Evolutionary conservation across 2,797 vertebrate species (phyloP).

Genomic region (Sphaeramia orbicularis): DNA sequence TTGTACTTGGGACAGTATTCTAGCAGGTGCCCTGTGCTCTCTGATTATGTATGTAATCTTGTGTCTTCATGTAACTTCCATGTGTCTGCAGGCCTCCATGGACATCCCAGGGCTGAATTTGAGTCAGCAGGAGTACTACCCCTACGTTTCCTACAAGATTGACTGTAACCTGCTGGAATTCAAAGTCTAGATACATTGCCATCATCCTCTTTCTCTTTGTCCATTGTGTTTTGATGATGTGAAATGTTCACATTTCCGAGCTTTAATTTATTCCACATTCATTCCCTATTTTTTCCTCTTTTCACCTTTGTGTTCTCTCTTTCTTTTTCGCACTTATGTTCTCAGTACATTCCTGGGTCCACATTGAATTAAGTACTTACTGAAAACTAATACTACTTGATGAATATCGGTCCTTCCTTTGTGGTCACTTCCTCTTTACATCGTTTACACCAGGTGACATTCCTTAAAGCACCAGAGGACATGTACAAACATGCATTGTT

Average conservation of each 20-base stretch:
- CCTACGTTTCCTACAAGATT: conserved; percentile 98
- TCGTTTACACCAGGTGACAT: conserved; percentile 27
- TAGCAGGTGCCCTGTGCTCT: no score
- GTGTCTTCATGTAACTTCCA: neutral
- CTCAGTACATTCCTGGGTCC: conserved; percentile 38
- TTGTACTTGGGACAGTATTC: no score
- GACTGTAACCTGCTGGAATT: conserved; percentile 97
- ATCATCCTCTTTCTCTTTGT: conserved; percentile 10
- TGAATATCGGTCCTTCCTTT: conserved; percentile 4
- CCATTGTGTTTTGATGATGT: conserved; percentile 33
- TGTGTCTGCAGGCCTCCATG: conserved; percentile 89
- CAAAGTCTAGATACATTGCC: conserved; percentile 84
- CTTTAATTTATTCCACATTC: conserved; percentile 54
- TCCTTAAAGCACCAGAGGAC: conserved; percentile 30
- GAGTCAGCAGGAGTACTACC: conserved; percentile 98
- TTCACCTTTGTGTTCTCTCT: conserved; percentile 6
- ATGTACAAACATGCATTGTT: conserved; percentile 37
- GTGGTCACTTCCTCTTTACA: conserved; percentile 19
- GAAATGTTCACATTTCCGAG: conserved; percentile 39
- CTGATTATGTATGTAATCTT: conserved; percentile 1
- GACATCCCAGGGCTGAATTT: conserved; percentile 97
- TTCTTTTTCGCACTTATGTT: neutral
- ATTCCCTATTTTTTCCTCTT: neutral
- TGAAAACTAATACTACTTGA: neutral
- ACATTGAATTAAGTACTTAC: conserved; percentile 7